Percentiles rank a stretch among this genome's conserved stretches.
Conservation (phyloP, 2,888 invertebrate genomes). For the Drosophila rubida region DNA sequence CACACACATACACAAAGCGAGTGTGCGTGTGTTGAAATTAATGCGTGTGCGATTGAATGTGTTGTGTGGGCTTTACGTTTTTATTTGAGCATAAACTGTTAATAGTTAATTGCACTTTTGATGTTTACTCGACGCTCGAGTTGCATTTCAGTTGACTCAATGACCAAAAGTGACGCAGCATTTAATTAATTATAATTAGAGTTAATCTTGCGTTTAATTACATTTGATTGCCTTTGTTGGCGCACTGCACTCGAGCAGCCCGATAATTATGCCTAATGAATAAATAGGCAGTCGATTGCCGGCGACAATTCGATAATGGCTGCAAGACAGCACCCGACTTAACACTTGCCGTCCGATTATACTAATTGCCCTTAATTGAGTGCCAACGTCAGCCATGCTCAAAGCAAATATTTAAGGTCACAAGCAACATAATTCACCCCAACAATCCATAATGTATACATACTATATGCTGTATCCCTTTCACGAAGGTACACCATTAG, state of each 20-base stretch:
- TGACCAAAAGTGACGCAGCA: slow-evolving; percentile 44
- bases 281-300: slow-evolving; percentile 50
- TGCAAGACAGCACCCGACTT: slow-evolving; percentile 2
- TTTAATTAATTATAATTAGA: slow-evolving; percentile 78
- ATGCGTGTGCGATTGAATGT: background rate
- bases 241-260: slow-evolving; percentile 21
- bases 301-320: slow-evolving; percentile 53
- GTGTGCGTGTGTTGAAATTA: background rate
- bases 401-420: background rate
- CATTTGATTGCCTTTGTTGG: slow-evolving; percentile 68
- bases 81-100: slow-evolving; percentile 52
- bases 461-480: background rate
- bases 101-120: slow-evolving; percentile 73
- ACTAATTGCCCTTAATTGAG: slow-evolving; percentile 38
- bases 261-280: slow-evolving; percentile 66
- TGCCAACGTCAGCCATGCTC: background rate
- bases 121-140: slow-evolving; percentile 39
- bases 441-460: background rate
- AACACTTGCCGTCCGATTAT: slow-evolving; percentile 8
- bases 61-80: background rate
- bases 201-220: slow-evolving; percentile 77
- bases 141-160: slow-evolving; percentile 35
- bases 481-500: slow-evolving; percentile 36
- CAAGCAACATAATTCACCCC: no score
- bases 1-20: background rate